phyloP scores from a whole-genome alignment of 2,797 vertebrate species.

The Serranus cabrilla region DNA sequence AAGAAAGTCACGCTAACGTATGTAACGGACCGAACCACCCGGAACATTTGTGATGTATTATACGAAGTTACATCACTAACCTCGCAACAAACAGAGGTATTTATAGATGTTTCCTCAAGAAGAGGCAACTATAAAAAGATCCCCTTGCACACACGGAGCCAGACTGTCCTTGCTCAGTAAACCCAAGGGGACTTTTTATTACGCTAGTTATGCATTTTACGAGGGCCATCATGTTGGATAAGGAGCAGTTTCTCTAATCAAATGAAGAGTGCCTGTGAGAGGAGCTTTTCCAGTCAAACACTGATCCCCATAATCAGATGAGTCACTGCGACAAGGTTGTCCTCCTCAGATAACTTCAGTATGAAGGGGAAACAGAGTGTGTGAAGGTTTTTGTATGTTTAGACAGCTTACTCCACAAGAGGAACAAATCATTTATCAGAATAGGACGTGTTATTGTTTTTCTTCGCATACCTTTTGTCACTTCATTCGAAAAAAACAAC shows the following conservation, averaged over 20 bases:
- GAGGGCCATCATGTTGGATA: constrained; percentile 53
- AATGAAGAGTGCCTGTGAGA: constrained; percentile 47
- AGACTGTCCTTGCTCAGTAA: constrained; percentile 65
- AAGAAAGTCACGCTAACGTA: constrained; percentile 8
- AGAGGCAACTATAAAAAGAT: constrained; percentile 41
- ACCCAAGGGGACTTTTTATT: constrained; percentile 77
- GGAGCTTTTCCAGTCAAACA: constrained; percentile 50
- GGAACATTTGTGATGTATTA: constrained; percentile 14
- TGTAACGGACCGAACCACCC: not conserved
- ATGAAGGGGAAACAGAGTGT: constrained; percentile 18
- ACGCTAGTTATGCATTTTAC: constrained; percentile 62
- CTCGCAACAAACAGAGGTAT: constrained; percentile 44
- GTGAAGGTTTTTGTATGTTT: constrained; percentile 17
- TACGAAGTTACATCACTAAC: constrained; percentile 15
- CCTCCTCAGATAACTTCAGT: constrained; percentile 36
- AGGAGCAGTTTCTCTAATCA: constrained; percentile 63
- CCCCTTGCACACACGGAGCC: constrained; percentile 10
- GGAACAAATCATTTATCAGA: constrained; percentile 31
- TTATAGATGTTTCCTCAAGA: constrained; percentile 57
- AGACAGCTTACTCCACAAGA: constrained; percentile 9
- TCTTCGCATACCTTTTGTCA: constrained; percentile 42
- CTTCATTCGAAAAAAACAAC: constrained; percentile 39
- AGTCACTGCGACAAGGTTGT: constrained; percentile 62
- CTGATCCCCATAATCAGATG: constrained; percentile 55
- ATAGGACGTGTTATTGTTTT: constrained; percentile 37